Evolutionary conservation across 2,113 vertebrate species (phyloP).

Genomic region (Scolopax mira): DNA sequence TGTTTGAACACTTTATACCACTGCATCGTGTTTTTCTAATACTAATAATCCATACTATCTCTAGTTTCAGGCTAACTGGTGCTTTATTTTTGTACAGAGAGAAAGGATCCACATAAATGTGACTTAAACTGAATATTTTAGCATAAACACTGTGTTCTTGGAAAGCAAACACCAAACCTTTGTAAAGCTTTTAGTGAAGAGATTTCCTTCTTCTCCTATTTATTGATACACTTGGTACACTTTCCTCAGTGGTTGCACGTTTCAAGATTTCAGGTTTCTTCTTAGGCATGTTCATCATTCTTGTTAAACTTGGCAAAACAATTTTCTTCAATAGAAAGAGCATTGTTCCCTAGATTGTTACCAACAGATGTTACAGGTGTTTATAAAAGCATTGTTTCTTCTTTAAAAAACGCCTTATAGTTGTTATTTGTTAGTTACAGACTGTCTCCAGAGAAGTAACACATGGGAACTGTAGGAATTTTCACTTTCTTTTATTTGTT

Average conservation of each 20-base stretch:
- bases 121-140: neutral
- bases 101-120: neutral
- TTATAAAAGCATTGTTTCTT: neutral
- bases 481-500: neutral
- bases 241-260: neutral
- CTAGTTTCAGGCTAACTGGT: neutral
- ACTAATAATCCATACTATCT: neutral
- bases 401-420: neutral
- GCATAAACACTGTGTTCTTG: neutral
- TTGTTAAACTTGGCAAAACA: neutral
- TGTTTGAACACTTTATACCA: neutral
- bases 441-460: neutral
- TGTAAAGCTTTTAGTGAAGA: neutral
- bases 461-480: neutral
- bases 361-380: neutral
- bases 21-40: neutral
- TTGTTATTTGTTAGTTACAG: neutral
- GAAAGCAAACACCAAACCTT: neutral
- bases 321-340: neutral
- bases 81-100: neutral
- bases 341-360: neutral
- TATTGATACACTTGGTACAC: neutral
- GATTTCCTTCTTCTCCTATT: neutral
- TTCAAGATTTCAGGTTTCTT: neutral
- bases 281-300: neutral